Conservation (phyloP, 2,888 invertebrate species). For the Axea sp. region DNA sequence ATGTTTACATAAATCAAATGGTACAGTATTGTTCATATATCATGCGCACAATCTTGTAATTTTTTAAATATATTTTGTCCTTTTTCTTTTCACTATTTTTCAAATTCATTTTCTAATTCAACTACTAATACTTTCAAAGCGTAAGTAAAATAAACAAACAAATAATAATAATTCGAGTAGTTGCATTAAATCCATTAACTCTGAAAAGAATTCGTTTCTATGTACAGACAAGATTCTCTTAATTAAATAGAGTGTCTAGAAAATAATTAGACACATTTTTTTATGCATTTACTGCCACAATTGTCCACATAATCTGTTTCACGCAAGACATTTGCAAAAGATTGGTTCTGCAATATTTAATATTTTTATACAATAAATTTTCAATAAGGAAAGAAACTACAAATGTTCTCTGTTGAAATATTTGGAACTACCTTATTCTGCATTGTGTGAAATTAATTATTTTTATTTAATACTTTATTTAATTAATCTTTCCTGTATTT, state of each 20-base stretch:
- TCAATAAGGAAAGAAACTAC: too few relatives aligned
- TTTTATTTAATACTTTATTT: too few relatives aligned
- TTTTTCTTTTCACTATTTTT: neutral
- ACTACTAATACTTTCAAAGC: constrained; percentile 39
- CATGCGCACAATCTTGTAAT: too few relatives aligned
- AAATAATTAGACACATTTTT: constrained; percentile 52
- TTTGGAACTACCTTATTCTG: too few relatives aligned
- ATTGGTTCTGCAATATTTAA: too few relatives aligned
- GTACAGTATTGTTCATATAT: too few relatives aligned
- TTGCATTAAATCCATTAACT: constrained; percentile 56
- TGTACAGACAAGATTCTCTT: constrained; percentile 59
- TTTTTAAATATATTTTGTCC: constrained; percentile 16
- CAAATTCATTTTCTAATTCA: constrained; percentile 6
- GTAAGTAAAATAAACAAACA: too few relatives aligned
- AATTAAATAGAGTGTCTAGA: constrained; percentile 61
- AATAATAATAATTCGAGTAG: constrained; percentile 62
- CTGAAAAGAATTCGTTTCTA: constrained; percentile 54
- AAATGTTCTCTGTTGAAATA: too few relatives aligned
- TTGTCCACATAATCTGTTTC: constrained; percentile 10
- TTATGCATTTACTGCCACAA: neutral
- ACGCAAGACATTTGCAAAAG: neutral
- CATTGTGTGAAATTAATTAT: too few relatives aligned
- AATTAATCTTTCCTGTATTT: too few relatives aligned
- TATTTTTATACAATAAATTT: too few relatives aligned
- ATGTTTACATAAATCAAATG: too few relatives aligned